Evolutionary conservation across 2,888 invertebrate species (phyloP), one percentile per base, ranked within the genome.

Genomic region (Agonopterix alstromeriana): DNA sequence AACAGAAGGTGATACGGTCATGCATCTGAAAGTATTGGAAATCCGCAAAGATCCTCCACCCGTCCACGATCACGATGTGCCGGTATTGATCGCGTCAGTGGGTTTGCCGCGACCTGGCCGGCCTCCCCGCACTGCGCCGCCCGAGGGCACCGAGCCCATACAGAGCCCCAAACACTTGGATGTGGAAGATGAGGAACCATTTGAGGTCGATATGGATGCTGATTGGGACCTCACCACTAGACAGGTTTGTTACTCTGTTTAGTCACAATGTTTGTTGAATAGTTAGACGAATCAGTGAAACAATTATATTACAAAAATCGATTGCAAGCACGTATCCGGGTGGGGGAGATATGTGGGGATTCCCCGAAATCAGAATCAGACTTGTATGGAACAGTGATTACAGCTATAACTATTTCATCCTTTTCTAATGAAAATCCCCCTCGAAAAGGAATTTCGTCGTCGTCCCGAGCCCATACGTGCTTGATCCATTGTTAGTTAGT

Each of bases 161-260:
- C 74, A 68, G 50, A 68, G 65, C 53, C 75, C 71, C 40, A 76
- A 82, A 45, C 79, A 83, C 35, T 66, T 89, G 1, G 92, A 93
- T 46, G 82, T 91, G 9, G 91, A 92, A 44, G 89, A 91, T 12
- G 92, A 92, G 35, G 90, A 92, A 45, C 87, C 91, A 0, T 77
- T 83, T 36, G 75, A 82, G 55, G 64, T 86, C 0, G 77, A 83
- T 47, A 53, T 77, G 53, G 78, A 78, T 4, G 93, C 94, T 41
- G 94, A 95, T 53, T 98, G 98, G 97, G 98, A 98, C 73, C 91
- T 98, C 36, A 98, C 98, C 1, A 98, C 98, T 0, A 94, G 97
- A 75, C 97, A 97, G 91, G 96, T 95, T 7, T 27, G 27, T 27
- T 2, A 17, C 17, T 17, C 17, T 17, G 17, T 17, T 14, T n/a